Evolutionary conservation across 2,797 vertebrate species (phyloP).

Genomic region (Muscicapa comitata): DNA sequence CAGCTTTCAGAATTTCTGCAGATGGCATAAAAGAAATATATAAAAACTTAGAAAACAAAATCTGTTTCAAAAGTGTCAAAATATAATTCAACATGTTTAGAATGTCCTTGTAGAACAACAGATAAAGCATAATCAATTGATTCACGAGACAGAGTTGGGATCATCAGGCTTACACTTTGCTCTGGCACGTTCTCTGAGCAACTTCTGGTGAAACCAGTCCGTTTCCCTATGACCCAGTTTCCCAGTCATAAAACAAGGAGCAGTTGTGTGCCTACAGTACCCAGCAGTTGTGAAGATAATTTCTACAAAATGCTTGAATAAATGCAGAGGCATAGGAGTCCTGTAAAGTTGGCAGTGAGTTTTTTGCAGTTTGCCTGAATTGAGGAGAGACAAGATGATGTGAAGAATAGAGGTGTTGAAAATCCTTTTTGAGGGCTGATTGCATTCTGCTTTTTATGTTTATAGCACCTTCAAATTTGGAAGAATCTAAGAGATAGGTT

Average conservation of each 20-base stretch:
- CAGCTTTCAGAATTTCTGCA: constrained; percentile 6
- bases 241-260: constrained; percentile 13
- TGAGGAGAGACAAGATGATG: neutral
- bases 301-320: neutral
- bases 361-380: constrained; percentile 22
- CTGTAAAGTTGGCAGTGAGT: constrained; percentile 4
- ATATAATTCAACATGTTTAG: constrained; percentile 1
- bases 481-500: neutral
- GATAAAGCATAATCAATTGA: neutral
- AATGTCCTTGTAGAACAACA: neutral
- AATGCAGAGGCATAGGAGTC: neutral
- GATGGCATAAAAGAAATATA: constrained; percentile 13
- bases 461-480: neutral
- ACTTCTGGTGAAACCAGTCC: neutral
- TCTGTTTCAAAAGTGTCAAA: constrained; percentile 18
- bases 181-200: neutral
- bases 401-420: constrained; percentile 23
- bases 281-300: neutral
- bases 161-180: neutral
- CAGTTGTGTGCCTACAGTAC: constrained; percentile 1
- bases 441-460: neutral
- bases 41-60: neutral
- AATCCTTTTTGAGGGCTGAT: neutral
- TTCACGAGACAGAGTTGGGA: neutral
- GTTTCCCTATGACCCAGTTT: neutral